A percentile compares a stretch with the other conserved stretches of the same genome.
These are phyloP conservation scores for Brachyptera risi DNA, from an alignment of 2,888 invertebrate genomes.

Conservation along the genomic window DNA sequence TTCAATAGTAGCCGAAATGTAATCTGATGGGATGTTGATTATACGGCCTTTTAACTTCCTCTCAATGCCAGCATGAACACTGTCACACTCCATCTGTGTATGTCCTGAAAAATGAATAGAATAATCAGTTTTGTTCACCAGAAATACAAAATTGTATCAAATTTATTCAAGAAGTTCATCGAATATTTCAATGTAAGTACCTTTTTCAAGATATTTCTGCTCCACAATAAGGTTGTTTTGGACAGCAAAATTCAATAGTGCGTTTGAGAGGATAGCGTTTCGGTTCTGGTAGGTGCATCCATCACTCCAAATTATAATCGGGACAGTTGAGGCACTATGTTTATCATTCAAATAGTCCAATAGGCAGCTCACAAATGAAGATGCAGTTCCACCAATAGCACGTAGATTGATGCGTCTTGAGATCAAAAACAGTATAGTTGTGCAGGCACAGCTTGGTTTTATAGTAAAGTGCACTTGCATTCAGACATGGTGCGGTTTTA, in stretches of 20 bases:
- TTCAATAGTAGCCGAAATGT: constrained; percentile 33
- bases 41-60: constrained; percentile 39
- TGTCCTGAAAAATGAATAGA: too few relatives aligned
- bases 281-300: constrained; percentile 38
- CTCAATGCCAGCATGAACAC: constrained; percentile 42
- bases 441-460: constrained; percentile 38
- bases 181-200: too few relatives aligned
- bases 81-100: constrained; percentile 42
- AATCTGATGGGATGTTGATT: constrained; percentile 37
- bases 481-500: constrained; percentile 33
- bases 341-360: constrained; percentile 29
- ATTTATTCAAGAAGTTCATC: too few relatives aligned
- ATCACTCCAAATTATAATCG: constrained; percentile 37
- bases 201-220: constrained; percentile 40
- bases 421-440: constrained; percentile 37
- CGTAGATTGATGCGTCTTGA: constrained; percentile 30
- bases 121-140: too few relatives aligned
- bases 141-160: too few relatives aligned
- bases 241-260: constrained; percentile 36
- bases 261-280: constrained; percentile 37
- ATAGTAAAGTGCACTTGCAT: constrained; percentile 34
- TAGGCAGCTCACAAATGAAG: constrained; percentile 34
- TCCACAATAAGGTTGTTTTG: constrained; percentile 34
- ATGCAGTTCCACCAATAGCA: constrained; percentile 37
- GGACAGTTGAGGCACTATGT: neutral